phyloP scores from a whole-genome alignment of 2,797 vertebrate genomes.

The Myotis planiceps region DNA sequence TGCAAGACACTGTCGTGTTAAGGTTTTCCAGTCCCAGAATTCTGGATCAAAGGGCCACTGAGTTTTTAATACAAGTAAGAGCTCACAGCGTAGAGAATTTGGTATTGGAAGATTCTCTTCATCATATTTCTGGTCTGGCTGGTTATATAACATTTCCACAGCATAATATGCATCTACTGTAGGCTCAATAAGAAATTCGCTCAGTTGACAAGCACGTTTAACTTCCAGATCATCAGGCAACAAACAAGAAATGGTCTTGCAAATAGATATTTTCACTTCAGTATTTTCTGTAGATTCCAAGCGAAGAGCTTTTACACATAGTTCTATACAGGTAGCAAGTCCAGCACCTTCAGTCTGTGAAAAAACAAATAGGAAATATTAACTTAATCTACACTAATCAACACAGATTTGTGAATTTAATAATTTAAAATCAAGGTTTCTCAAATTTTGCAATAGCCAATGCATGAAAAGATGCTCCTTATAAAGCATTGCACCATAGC shows the following conservation, averaged over 20 bases:
- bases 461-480: background rate
- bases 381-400: slow-evolving; percentile 34
- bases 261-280: slow-evolving; percentile 95
- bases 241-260: slow-evolving; percentile 98
- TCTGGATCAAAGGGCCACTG: slow-evolving; percentile 99
- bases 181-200: slow-evolving; percentile 97
- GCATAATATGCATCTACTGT: slow-evolving; percentile 98
- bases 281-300: slow-evolving; percentile 93
- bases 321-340: slow-evolving; percentile 94
- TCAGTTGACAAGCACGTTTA: slow-evolving; percentile 97
- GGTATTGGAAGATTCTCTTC: slow-evolving; percentile 96
- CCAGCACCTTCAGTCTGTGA: slow-evolving; percentile 91
- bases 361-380: slow-evolving; percentile 76
- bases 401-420: background rate
- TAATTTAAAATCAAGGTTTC: slow-evolving; percentile 8
- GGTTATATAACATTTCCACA: slow-evolving; percentile 97
- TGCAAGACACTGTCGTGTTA: slow-evolving; percentile 96
- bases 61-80: slow-evolving; percentile 97
- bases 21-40: slow-evolving; percentile 99
- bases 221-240: slow-evolving; percentile 96
- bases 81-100: slow-evolving; percentile 97
- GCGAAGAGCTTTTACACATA: slow-evolving; percentile 95
- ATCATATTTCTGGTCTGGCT: slow-evolving; percentile 98
- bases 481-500: background rate
- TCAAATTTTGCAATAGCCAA: slow-evolving; percentile 1